These are phyloP conservation scores for Dolichoris vasculosae DNA, from an alignment of 1,140 invertebrate species.

Conservation along the genomic window DNA sequence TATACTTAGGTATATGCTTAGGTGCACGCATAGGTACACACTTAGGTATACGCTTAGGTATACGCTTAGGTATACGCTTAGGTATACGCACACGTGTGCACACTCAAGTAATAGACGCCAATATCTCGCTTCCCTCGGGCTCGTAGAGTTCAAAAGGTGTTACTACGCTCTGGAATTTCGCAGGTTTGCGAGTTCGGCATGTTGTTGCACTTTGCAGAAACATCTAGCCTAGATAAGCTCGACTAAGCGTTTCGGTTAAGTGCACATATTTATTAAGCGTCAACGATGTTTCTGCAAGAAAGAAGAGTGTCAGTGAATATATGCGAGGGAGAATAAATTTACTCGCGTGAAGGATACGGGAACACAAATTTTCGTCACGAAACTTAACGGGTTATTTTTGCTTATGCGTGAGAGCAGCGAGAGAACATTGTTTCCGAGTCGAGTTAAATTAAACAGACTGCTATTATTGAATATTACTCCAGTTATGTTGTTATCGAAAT, in stretches of 20 bases:
- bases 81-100: background rate
- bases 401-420: background rate
- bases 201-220: constrained; percentile 29
- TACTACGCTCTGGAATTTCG: constrained; percentile 39
- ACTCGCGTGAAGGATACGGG: background rate
- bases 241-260: constrained; percentile 9
- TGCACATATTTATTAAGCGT: constrained; percentile 44
- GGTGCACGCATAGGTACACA: background rate
- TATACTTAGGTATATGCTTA: no score
- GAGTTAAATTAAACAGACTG: background rate
- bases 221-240: constrained; percentile 29
- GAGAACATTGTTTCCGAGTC: background rate
- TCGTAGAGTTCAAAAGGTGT: constrained; percentile 18
- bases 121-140: background rate
- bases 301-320: background rate
- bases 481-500: background rate
- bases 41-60: background rate
- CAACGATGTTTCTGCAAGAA: constrained; percentile 4
- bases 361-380: background rate
- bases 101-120: constrained; percentile 13
- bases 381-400: background rate
- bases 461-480: background rate
- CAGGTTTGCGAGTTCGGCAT: constrained; percentile 26
- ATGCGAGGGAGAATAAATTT: constrained; percentile 32
- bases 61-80: background rate